phyloP scores from a whole-genome alignment of 2,888 invertebrate species.

The Hoplodrina ambigua region DNA sequence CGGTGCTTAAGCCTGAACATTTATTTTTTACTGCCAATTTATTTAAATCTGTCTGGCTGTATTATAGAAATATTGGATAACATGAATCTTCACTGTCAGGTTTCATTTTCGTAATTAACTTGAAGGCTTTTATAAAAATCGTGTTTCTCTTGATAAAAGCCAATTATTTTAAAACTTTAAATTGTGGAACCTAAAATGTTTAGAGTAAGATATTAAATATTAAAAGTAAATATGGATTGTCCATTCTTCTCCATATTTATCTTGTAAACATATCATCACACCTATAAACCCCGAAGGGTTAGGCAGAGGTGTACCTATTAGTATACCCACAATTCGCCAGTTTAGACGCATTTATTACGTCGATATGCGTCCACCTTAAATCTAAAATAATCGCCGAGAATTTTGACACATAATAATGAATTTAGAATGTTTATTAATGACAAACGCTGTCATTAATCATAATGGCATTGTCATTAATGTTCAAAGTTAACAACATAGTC shows the following conservation, averaged over 20 bases:
- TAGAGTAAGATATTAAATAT: no score
- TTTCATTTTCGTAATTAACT: conserved; percentile 36
- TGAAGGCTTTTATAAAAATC: conserved; percentile 13
- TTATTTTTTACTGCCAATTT: conserved; percentile 29
- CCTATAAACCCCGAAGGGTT: no score
- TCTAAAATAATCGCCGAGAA: background rate
- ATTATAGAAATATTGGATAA: conserved; percentile 22
- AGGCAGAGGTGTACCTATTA: no score
- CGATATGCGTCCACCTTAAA: no score
- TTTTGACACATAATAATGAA: conserved; percentile 8
- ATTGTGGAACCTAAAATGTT: no score
- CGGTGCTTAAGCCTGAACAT: conserved; percentile 7
- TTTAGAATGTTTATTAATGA: conserved; percentile 22
- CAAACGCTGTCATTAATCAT: conserved; percentile 29
- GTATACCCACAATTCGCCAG: no score
- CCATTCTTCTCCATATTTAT: no score
- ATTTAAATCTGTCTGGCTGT: conserved; percentile 24
- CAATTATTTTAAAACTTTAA: conserved; percentile 4
- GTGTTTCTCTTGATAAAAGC: conserved; percentile 2
- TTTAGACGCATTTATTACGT: background rate
- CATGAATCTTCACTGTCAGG: conserved; percentile 26
- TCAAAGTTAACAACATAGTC: conserved; percentile 14
- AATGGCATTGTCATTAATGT: conserved; percentile 24
- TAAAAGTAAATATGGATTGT: no score
- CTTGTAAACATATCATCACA: no score